Evolutionary conservation across 2,797 vertebrate genomes (phyloP).

Genomic region (Taeniopygia guttata): DNA sequence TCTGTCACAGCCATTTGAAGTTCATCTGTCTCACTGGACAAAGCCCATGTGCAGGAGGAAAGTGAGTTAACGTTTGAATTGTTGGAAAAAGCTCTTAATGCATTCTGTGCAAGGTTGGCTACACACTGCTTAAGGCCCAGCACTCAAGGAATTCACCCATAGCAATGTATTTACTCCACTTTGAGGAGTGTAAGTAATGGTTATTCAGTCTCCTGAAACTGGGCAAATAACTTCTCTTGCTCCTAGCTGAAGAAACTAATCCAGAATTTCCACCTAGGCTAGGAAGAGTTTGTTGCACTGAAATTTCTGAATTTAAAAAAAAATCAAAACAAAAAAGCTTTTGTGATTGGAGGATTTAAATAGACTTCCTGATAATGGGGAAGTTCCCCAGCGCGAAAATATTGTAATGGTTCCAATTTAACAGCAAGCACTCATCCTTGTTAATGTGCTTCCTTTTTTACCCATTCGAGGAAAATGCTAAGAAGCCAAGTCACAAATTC

Average conservation of each 20-base stretch:
- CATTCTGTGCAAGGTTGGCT: background rate
- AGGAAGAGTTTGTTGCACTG: background rate
- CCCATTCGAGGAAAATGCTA: background rate
- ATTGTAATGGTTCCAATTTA: background rate
- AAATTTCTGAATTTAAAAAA: background rate
- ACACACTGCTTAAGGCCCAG: background rate
- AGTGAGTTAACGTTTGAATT: background rate
- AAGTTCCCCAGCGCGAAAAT: conserved; percentile 30
- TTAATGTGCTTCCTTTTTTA: background rate
- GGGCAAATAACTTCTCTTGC: background rate
- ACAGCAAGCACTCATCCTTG: background rate
- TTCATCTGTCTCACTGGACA: background rate
- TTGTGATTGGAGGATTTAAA: conserved; percentile 14
- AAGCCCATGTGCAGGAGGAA: background rate
- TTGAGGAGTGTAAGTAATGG: background rate
- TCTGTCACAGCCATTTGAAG: background rate
- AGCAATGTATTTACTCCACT: background rate
- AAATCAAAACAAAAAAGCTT: background rate
- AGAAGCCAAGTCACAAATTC: background rate
- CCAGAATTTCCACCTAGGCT: background rate
- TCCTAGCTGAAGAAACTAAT: background rate
- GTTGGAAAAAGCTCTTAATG: background rate
- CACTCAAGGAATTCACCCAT: background rate
- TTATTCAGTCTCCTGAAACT: background rate
- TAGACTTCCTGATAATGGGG: background rate